Evolutionary conservation across 2,888 invertebrate species (phyloP).

Genomic region (Eristalis pertinax): DNA sequence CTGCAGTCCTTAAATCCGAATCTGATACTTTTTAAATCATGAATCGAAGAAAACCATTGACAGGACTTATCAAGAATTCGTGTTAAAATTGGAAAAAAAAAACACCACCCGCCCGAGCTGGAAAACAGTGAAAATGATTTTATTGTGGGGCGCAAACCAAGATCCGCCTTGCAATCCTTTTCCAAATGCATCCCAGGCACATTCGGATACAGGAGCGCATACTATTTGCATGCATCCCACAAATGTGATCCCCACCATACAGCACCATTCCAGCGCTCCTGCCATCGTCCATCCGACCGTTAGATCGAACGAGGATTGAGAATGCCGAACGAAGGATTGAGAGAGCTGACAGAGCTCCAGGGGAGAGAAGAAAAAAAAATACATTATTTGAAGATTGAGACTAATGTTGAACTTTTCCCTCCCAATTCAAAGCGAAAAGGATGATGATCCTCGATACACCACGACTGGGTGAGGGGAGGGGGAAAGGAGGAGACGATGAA

Average conservation of each 20-base stretch:
- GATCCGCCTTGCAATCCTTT: slow-evolving; percentile 15
- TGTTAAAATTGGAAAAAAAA: neutral
- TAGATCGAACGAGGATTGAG: slow-evolving; percentile 26
- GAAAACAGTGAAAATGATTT: slow-evolving; percentile 9
- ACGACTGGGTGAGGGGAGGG: too few relatives aligned
- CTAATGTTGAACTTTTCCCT: slow-evolving; percentile 43
- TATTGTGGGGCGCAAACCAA: neutral
- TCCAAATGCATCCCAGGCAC: slow-evolving; percentile 8
- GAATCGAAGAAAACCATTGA: slow-evolving; percentile 37
- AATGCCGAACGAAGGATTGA: slow-evolving; percentile 19
- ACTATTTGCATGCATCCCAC: slow-evolving; percentile 43
- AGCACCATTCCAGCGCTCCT: neutral
- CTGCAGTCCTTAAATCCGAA: slow-evolving; percentile 19
- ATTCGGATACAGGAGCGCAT: slow-evolving; percentile 11
- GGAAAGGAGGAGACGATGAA: slow-evolving; percentile 3
- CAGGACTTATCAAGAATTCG: slow-evolving; percentile 37
- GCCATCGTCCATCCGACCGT: neutral
- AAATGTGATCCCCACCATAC: slow-evolving; percentile 11
- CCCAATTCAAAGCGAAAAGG: neutral
- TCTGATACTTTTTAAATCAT: slow-evolving; percentile 49
- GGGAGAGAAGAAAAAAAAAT: slow-evolving; percentile 4
- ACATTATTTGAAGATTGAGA: slow-evolving; percentile 52
- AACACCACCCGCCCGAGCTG: neutral
- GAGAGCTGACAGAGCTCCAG: slow-evolving; percentile 32
- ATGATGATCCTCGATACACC: slow-evolving; percentile 8